phyloP scores from a whole-genome alignment of 2,113 vertebrate genomes.

The Noctilio leporinus region DNA sequence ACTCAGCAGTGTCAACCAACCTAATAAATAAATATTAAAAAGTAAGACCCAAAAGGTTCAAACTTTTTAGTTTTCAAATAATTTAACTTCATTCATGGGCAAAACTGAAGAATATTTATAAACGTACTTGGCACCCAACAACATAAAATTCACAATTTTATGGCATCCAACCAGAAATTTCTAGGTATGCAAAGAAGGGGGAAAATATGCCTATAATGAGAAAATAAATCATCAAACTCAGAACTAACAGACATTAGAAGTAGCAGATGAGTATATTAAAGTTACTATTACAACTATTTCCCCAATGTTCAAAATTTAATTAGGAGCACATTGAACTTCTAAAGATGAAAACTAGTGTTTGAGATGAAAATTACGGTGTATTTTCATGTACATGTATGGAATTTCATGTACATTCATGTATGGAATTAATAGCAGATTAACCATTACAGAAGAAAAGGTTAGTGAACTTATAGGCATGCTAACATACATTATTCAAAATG shows the following conservation, averaged over 20 bases:
- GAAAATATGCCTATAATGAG: not conserved
- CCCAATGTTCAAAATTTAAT: not conserved
- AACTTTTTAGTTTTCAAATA: not conserved
- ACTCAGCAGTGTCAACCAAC: not conserved
- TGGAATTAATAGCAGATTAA: not conserved
- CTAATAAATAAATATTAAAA: constrained; percentile 15
- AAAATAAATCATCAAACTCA: not conserved
- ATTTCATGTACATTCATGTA: too few relatives aligned
- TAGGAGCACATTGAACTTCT: not conserved
- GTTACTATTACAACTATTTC: not conserved
- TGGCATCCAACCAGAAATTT: not conserved
- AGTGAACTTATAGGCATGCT: not conserved
- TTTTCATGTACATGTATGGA: too few relatives aligned
- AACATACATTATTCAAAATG: not conserved
- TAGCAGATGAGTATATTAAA: not conserved
- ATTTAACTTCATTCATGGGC: not conserved
- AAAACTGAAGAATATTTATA: not conserved
- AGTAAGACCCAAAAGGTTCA: not conserved
- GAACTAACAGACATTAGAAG: not conserved
- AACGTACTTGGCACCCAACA: not conserved
- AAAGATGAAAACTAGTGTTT: not conserved
- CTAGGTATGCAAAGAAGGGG: not conserved
- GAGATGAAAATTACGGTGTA: not conserved
- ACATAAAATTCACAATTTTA: not conserved
- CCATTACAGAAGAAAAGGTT: not conserved